Conservation (phyloP, 1,140 invertebrate species). For the Tribolium madens region DNA sequence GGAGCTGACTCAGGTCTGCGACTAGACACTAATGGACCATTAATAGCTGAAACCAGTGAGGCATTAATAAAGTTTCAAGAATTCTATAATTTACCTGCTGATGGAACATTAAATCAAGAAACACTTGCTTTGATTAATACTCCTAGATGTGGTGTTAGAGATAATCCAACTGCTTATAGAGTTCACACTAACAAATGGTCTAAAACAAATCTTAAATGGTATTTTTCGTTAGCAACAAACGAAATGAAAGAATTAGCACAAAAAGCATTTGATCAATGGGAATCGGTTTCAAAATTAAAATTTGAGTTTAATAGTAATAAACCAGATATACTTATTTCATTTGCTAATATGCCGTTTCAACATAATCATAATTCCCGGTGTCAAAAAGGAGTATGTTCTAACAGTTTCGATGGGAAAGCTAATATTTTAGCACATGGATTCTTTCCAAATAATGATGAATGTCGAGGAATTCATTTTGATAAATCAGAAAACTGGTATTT, state of each 20-base stretch:
- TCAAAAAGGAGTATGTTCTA: no score
- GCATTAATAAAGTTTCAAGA: constrained; percentile 19
- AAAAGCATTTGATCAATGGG: no score
- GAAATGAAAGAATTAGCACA: background rate
- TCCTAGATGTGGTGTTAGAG: background rate
- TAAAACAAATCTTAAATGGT: background rate
- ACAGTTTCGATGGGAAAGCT: no score
- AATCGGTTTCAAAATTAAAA: constrained; percentile 17
- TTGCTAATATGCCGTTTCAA: constrained; percentile 15
- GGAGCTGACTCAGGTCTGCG: no score
- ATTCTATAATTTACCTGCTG: constrained; percentile 25
- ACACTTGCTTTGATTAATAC: background rate
- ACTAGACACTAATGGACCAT: no score
- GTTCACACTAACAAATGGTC: no score
- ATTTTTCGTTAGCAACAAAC: background rate
- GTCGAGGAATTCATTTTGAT: constrained; percentile 4
- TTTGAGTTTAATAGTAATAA: constrained; percentile 29
- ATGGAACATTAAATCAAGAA: constrained; percentile 43
- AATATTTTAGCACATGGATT: no score
- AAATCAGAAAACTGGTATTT: constrained; percentile 44
- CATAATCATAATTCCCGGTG: no score
- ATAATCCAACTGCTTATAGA: no score
- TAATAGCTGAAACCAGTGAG: constrained; percentile 13
- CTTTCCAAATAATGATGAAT: no score
- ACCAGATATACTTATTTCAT: constrained; percentile 1